Conservation (phyloP, 2,113 vertebrate genomes). For the Diphyllodes magnificus region DNA sequence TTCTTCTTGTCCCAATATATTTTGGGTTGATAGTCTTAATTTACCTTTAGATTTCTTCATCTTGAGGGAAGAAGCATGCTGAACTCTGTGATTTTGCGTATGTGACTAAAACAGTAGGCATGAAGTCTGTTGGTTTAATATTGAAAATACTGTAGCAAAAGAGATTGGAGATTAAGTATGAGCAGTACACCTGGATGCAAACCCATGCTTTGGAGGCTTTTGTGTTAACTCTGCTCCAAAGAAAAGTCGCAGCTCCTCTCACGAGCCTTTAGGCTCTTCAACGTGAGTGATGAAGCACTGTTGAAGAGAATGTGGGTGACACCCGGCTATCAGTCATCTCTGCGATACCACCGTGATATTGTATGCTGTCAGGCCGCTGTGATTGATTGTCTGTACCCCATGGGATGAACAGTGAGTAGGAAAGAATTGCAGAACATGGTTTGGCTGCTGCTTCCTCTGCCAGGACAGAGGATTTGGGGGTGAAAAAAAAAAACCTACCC, state of each 20-base stretch:
- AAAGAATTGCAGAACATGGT: background rate
- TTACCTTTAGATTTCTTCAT: background rate
- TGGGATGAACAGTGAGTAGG: background rate
- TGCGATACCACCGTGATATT: background rate
- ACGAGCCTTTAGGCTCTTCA: background rate
- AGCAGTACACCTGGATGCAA: background rate
- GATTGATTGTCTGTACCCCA: background rate
- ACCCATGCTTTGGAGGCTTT: background rate
- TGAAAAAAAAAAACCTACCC: accelerated
- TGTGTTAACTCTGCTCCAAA: background rate
- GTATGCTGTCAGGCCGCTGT: background rate
- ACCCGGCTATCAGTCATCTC: background rate
- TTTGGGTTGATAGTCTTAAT: background rate
- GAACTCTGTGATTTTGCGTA: background rate
- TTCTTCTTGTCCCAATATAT: background rate
- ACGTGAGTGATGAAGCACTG: background rate
- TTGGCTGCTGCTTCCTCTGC: background rate
- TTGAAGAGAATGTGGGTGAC: background rate
- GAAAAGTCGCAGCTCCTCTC: background rate
- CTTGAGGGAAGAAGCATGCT: background rate
- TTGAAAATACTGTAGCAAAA: background rate
- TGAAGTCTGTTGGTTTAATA: background rate
- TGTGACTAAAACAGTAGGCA: background rate
- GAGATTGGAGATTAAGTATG: background rate
- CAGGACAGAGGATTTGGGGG: background rate